Evolutionary conservation across 2,888 invertebrate species (phyloP), one percentile per base, ranked within the genome.

Genomic region (Alloplasta piceator): DNA sequence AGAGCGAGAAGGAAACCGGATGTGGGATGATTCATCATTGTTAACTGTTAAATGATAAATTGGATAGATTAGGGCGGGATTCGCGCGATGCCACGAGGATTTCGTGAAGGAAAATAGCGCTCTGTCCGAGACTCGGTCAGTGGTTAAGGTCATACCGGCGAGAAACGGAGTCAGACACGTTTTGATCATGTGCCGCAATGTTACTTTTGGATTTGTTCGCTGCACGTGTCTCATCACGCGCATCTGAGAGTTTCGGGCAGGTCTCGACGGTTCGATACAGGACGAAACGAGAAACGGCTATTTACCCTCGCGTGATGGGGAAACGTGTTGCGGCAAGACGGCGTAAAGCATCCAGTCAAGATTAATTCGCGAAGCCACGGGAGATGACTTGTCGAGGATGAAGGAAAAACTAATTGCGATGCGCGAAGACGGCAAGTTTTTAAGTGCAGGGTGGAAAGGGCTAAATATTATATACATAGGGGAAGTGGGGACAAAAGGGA

Each of bases 41-140:
- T 81, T 78, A 75, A 61, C 61, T 41, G 66, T 50, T 74, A 66
- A 78, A 74, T 78, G 81, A 81, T 81, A 81, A 81, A 81, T 81
- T 81, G 81, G 78, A 81, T 81, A 81, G 81, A 81, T 81, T 78
- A 63, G 63, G 48, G 70, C 61, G 50, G 52, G 73, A 14, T 6
- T 66, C 10, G 58, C 36, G 14, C 38, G n/a, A n/a, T n/a, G n/a
- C n/a, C n/a, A n/a, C n/a, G 4, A 39, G 6, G 58, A 36, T 16
- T 67, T 39, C 52, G 41, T 38, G 55, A 61, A 64, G 67, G 71
- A 70, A 26, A 26, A 26, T 26, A 26, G 67, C 63, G 63, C 41
- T 58, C 72, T 38, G 74, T 56, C 55, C 52, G 55, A 67, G 43
- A 60, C 43, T 50, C 61, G 64, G 61, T 12, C 61, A 78, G 68